Evolutionary conservation across 2,888 invertebrate species (phyloP), one percentile per base, ranked within the genome.

Genomic region (Scaptomyza cyrtandrae): DNA sequence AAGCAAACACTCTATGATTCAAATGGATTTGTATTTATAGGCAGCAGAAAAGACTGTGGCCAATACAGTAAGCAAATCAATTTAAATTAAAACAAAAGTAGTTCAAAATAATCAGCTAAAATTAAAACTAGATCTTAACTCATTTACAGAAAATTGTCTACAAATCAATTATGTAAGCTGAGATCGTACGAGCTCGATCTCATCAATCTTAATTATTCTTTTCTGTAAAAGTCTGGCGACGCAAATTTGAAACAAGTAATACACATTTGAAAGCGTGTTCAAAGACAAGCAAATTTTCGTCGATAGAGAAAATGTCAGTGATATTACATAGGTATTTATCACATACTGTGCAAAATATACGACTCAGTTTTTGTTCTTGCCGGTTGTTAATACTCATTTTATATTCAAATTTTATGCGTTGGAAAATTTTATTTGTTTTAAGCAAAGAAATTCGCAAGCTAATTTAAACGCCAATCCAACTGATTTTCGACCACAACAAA

Each of bases 361-460:
- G 5, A 24, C 24, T 3, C 24, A 0, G 37, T 7, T 37, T 37
- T 37, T 37, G 1, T 6, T 19, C 4, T 50, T n/a, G 35, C 9
- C 19, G 13, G n/a, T 16, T 11, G 16, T 46, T 41, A 50, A 29
- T 33, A 13, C 44, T 45, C 43, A 59, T 54, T 52, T 44, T 53
- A 45, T 65, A 82, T 72, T 72, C 58, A 71, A 70, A 76, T 82
- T 61, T 29, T 48, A 45, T 79, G 62, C 55, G 57, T 35, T 63
- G 57, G 46, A 69, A 69, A 82, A 79, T 82, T 78, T 45, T 64
- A 64, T 66, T 69, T 59, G 71, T 71, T 73, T 75, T 72, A 55
- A 61, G 49, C 62, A 29, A 55, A 64, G 49, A 63, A 67, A 57
- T 49, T 60, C 27, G 29, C 64, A 68, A 75, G 64, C 72, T 71